Evolutionary conservation across 2,797 vertebrate species (phyloP), one percentile per base, ranked within the genome.

Genomic region (Etheostoma nigrum): DNA sequence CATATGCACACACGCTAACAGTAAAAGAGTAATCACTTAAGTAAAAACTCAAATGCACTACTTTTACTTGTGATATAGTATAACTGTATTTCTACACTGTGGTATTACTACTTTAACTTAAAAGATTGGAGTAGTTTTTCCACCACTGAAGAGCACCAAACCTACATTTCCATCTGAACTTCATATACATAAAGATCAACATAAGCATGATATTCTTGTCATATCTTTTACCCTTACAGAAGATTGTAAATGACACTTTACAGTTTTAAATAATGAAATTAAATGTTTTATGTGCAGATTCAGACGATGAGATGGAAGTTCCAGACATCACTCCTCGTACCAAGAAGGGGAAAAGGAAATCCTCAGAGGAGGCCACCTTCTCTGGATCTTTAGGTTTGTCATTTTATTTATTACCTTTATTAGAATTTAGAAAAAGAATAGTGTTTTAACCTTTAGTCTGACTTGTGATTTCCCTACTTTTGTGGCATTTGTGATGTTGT

Each of bases 341-440:
- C 72, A 96, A 93, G 84, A 96, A 91, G 74, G 83, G 64, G 58
- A 97, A 96, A 89, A 95, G 95, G 67, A 97, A 94, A 81, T 86
- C 89, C 33, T 61, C 84, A 0, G 79, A 85, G 33, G 92, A 94
- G 49, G 87, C 6, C 0, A 91, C 95, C 90, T 94, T 96, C 86
- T 83, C 80, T 0, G 93, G 83, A 55, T 91, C 92, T 36, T 75
- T 90, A 62, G 91, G 96, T 97, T 81, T 15, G 3, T 13, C 36
- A 3, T 11, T 40, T 10, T 9, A 36, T 36, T 40, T 40, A 11
- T 40, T 11, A 40, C 36, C 36, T 40, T 11, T 10, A 40, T 40
- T 11, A 40, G 1, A 36, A 36, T 36, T 36, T 33, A 36, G 33
- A 36, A 36, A 36, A 9, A 36, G 9, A 40, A 40, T 40, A 0